Evolutionary conservation across 2,888 invertebrate genomes (phyloP), one percentile per base, ranked within the genome.

Genomic region (Aplocera efformata): DNA sequence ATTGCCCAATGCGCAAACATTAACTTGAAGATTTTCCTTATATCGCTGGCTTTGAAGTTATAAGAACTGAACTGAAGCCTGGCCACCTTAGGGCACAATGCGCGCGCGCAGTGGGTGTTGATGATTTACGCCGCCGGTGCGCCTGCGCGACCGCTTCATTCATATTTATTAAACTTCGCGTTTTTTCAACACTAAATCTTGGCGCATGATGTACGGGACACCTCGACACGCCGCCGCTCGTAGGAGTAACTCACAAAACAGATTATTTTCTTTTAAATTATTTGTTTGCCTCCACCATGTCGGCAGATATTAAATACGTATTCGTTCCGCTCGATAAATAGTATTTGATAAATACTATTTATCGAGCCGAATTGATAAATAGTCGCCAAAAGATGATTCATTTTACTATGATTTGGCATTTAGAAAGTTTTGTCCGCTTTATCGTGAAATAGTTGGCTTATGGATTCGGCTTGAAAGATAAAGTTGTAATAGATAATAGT

Each of bases 101-200:
- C 66, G 72, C 63, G 33, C 51, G 65, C 80, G 63, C 80, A 72
- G 84, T 83, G 84, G 83, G 84, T 78, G 81, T 78, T 72, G 56
- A 68, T 79, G 80, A 84, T 81, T 79, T 81, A 80, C 77, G 50
- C 57, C 61, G 57, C 41, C 64, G 57, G 63, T 53, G 50, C 66
- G 61, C 66, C 69, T 65, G 63, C 59, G 64, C 60, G 48, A 53
- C 63, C 57, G 66, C 67, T 69, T 78, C 78, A 81, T 80, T 81
- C 79, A 81, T 82, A 82, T 83, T 79, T 82, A 83, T 80, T 77
- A 74, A 71, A 64, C 62, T 61, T 66, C 56, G 68, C 67, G 57
- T 80, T 82, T 79, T 83, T 83, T 69, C 63, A 56, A 59, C 66
- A 63, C 61, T 82, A 79, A 79, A 82, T 79, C 77, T 70, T 55